Evolutionary conservation across 2,888 invertebrate genomes (phyloP).

Genomic region (Bedellia somnulentella): DNA sequence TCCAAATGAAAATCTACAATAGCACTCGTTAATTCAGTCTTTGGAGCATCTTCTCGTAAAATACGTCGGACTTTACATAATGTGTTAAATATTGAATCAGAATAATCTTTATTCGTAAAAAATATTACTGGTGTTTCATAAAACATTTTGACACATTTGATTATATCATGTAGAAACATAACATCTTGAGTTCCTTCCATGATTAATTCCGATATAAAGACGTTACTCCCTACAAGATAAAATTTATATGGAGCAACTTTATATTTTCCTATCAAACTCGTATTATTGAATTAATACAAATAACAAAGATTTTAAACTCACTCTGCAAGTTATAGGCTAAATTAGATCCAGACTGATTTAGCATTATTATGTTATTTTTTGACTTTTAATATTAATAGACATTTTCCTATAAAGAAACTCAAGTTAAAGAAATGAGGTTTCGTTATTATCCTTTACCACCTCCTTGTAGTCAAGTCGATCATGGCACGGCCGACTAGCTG

Average conservation of each 20-base stretch:
- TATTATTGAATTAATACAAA: background rate
- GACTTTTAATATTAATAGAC: background rate
- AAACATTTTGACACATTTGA: constrained; percentile 35
- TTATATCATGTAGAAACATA: constrained; percentile 32
- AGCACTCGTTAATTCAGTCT: constrained; percentile 18
- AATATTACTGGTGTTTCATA: constrained; percentile 41
- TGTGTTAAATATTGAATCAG: constrained; percentile 29
- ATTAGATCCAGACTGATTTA: too few species aligned
- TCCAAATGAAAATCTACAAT: constrained; percentile 40
- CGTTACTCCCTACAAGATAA: background rate
- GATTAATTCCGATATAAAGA: background rate
- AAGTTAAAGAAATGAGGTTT: constrained; percentile 11
- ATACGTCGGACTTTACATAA: constrained; percentile 27
- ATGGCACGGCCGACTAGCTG: too few species aligned
- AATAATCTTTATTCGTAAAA: constrained; percentile 33
- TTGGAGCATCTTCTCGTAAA: constrained; percentile 15
- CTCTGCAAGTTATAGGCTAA: too few species aligned
- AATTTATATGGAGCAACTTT: background rate
- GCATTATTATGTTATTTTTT: too few species aligned
- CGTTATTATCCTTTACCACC: constrained; percentile 8
- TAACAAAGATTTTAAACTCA: background rate
- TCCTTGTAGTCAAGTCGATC: too few species aligned
- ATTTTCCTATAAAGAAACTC: background rate
- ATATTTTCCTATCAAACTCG: background rate
- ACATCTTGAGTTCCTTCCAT: background rate